Evolutionary conservation across 2,113 vertebrate genomes (phyloP).

Genomic region (Phodopus roborovskii): DNA sequence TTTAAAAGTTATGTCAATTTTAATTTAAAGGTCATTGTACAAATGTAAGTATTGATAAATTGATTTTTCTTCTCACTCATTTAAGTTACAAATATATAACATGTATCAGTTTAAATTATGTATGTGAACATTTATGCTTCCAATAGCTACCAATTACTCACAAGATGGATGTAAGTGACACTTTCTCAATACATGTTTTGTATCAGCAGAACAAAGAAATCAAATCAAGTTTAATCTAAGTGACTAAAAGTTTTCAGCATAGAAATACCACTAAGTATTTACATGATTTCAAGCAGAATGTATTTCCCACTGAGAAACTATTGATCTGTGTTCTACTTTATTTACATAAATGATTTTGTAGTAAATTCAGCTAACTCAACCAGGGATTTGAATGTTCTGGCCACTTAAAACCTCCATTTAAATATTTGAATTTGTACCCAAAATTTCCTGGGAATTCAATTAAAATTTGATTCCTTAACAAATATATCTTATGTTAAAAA

Average conservation of each 20-base stretch:
- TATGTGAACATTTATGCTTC: conserved; percentile 67
- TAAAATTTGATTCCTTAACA: conserved; percentile 40
- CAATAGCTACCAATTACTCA: conserved; percentile 58
- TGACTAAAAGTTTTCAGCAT: conserved; percentile 31
- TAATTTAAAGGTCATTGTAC: conserved; percentile 68
- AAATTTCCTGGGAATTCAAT: neutral
- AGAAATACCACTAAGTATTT: conserved; percentile 54
- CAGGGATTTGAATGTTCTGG: conserved; percentile 53
- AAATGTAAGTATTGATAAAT: conserved; percentile 60
- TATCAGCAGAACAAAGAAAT: conserved; percentile 64
- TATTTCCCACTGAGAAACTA: conserved; percentile 48
- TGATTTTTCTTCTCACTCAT: conserved; percentile 66
- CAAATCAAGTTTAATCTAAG: conserved; percentile 40
- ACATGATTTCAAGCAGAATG: conserved; percentile 56
- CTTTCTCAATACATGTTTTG: conserved; percentile 54
- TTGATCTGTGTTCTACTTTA: conserved; percentile 53
- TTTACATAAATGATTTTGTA: conserved; percentile 56
- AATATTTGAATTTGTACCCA: neutral
- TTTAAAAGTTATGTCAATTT: conserved; percentile 69
- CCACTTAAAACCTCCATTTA: conserved; percentile 53
- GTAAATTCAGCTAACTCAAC: conserved; percentile 60
- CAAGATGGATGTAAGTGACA: conserved; percentile 63
- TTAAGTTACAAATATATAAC: conserved; percentile 63
- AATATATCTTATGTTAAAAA: conserved; percentile 11
- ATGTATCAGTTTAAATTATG: conserved; percentile 72